Conservation (phyloP, 2,888 invertebrate species). For the Platycnemis pennipes region DNA sequence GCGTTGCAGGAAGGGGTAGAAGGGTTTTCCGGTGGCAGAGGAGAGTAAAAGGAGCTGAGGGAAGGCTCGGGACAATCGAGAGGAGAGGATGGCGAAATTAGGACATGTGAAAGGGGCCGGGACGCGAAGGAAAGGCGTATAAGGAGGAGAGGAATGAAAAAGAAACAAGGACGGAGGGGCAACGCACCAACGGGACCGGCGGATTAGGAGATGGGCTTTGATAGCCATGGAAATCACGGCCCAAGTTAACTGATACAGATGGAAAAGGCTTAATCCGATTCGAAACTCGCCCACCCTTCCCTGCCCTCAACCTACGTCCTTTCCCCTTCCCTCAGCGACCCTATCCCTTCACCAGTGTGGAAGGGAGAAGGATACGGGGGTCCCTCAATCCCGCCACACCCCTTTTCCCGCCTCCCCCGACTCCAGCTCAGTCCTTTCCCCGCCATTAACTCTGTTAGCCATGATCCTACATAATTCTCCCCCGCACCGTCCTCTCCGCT, state of each 20-base stretch:
- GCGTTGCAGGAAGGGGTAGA: too few relatives aligned
- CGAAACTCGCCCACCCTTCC: neutral
- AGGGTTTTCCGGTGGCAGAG: neutral
- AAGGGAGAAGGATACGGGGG: neutral
- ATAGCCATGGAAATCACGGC: conserved; percentile 20
- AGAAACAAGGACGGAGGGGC: neutral
- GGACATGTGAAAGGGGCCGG: neutral
- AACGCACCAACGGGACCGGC: neutral
- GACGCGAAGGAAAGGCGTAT: neutral
- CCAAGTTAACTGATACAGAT: conserved; percentile 48
- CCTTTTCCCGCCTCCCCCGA: neutral
- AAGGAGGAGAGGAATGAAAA: neutral
- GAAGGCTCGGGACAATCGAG: neutral
- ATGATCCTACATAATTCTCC: conserved; percentile 17
- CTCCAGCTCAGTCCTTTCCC: neutral
- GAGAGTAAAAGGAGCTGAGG: neutral
- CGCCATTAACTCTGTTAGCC: conserved; percentile 27
- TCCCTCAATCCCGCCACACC: neutral
- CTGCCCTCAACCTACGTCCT: neutral
- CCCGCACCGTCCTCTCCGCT: neutral
- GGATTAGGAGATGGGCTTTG: conserved; percentile 46
- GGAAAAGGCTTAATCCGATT: conserved; percentile 25
- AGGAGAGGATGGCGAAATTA: neutral
- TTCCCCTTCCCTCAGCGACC: neutral
- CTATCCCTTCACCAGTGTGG: neutral